Conservation (phyloP, 2,888 invertebrate genomes). For the Acronicta leporina region DNA sequence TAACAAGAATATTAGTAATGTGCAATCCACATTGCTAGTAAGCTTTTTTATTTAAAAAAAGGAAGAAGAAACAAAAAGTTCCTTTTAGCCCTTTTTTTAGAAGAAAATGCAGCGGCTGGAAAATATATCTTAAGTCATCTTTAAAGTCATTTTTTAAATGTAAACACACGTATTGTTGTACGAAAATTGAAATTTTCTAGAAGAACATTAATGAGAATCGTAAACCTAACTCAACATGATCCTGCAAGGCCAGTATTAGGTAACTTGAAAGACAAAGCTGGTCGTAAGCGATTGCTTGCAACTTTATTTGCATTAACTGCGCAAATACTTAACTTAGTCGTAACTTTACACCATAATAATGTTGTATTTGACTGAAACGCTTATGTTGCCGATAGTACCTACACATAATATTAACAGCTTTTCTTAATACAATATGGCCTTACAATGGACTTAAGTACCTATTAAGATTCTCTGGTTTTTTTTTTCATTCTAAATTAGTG, state of each 20-base stretch:
- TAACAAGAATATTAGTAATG: too few species aligned
- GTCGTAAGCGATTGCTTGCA: slow-evolving; percentile 21
- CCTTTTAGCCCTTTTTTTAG: too few species aligned
- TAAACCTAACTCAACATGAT: slow-evolving; percentile 19
- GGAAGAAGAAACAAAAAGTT: too few species aligned
- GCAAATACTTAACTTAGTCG: slow-evolving; percentile 27
- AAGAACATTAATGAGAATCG: slow-evolving; percentile 23
- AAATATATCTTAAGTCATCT: too few species aligned
- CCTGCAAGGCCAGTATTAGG: background rate
- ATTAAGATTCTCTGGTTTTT: background rate
- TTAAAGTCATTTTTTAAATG: too few species aligned
- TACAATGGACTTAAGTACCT: background rate
- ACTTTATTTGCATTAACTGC: slow-evolving; percentile 39
- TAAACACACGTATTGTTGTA: background rate
- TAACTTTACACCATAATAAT: slow-evolving; percentile 17
- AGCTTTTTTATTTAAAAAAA: too few species aligned
- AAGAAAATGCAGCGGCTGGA: too few species aligned
- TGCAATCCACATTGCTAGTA: too few species aligned
- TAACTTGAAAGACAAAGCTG: slow-evolving; percentile 15
- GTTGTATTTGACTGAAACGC: slow-evolving; percentile 1
- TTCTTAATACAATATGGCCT: background rate
- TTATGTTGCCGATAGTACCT: background rate
- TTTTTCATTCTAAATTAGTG: too few species aligned
- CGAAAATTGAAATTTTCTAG: slow-evolving; percentile 8
- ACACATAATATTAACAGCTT: slow-evolving; percentile 5